Evolutionary conservation across 2,888 invertebrate species (phyloP), one percentile per base, ranked within the genome.

Genomic region (Daptonema setosum): DNA sequence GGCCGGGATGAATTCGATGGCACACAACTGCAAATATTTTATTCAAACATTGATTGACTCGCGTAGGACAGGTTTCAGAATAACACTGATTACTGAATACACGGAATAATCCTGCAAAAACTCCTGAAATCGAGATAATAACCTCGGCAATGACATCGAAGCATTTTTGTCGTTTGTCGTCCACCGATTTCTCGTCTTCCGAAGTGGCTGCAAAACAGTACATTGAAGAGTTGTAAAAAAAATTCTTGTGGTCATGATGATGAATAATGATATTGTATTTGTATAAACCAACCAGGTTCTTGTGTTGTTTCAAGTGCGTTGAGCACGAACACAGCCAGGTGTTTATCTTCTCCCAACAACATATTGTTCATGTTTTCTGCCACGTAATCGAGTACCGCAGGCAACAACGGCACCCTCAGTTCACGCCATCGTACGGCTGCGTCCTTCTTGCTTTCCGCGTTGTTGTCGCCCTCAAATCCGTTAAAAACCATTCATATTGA

Each of bases 311-410:
- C 60, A 17, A 65, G 58, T 1, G 61, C 51, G 35, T 60, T 58
- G n/a, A 63, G 56, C 26, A 65, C 60, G 41, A 64, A 52, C 11
- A 60, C 22, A 5, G 55, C 28, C 25, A 22, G 28, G 2, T 22
- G 20, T 22, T 52, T 52, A 59, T 60, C 14, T 60, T 58, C 50
- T 63, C 65, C 54, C 3, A 62, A 64, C 30, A 68, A 55, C 24
- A 68, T 55, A 28, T 65, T 60, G 30, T 61, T 57, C 61, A 68
- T 62, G 60, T 68, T 66, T 24, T 65, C 65, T 28, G 66, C 64
- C 54, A 67, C 52, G 54, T 64, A 68, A 8, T 62, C 57, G 57
- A 63, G 62, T 28, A 68, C 58, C 24, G 62, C 55, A 50, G 63
- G 62, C 24, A 60, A 59, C 47, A 67, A 57, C 30, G 59, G 62